Evolutionary conservation across 2,113 vertebrate genomes (phyloP).

Genomic region (Danio rerio): DNA sequence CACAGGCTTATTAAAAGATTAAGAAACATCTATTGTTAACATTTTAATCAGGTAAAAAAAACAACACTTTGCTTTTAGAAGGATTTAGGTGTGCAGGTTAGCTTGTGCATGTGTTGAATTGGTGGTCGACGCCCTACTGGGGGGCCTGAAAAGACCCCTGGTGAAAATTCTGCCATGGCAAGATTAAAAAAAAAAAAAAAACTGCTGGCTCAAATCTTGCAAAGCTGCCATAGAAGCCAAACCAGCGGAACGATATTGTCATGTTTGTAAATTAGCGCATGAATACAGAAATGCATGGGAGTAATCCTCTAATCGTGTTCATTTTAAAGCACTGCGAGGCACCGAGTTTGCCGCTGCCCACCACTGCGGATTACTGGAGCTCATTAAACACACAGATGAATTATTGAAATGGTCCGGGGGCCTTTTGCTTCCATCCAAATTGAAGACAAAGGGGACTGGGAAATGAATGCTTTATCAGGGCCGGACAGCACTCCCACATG

Average conservation of each 20-base stretch:
- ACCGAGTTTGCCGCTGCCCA: conserved; percentile 45
- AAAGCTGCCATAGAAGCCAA: conserved; percentile 41
- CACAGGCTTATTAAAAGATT: conserved; percentile 26
- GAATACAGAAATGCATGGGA: conserved; percentile 68
- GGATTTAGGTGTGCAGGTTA: conserved; percentile 7
- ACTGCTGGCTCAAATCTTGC: conserved; percentile 58
- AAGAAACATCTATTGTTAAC: background rate
- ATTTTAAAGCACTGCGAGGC: conserved; percentile 70
- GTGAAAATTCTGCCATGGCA: conserved; percentile 35
- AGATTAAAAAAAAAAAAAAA: conserved; percentile 42
- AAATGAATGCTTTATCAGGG: conserved; percentile 78
- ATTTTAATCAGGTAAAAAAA: conserved; percentile 11
- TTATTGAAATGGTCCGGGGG: conserved; percentile 78
- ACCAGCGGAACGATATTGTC: conserved; percentile 63
- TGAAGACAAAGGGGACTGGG: conserved; percentile 75
- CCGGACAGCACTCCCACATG: conserved; percentile 68
- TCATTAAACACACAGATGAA: conserved; percentile 75
- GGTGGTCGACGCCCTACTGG: conserved; percentile 22
- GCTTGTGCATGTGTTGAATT: background rate
- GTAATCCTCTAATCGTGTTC: conserved; percentile 77
- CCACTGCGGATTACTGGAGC: conserved; percentile 74
- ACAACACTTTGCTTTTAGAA: background rate
- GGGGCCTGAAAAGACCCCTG: conserved; percentile 35
- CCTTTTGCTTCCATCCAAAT: conserved; percentile 68
- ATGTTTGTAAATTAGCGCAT: conserved; percentile 72